phyloP scores from a whole-genome alignment of 2,797 vertebrate species.

The Scyliorhinus canicula region DNA sequence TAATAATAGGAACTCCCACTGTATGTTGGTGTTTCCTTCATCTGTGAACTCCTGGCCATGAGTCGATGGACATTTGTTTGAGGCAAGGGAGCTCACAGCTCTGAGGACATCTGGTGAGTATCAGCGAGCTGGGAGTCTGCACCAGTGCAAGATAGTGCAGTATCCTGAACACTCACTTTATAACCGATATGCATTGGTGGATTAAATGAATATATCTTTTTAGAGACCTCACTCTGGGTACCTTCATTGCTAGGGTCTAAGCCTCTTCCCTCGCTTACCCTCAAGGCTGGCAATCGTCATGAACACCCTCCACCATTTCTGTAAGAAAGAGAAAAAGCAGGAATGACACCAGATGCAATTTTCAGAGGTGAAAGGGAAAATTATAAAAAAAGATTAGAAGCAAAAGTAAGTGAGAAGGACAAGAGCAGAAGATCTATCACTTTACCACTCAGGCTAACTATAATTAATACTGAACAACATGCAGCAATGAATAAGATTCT shows the following conservation, averaged over 20 bases:
- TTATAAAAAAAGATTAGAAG: background rate
- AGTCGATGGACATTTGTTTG: background rate
- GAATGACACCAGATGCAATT: background rate
- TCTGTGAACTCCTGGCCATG: background rate
- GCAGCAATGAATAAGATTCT: slow-evolving; percentile 28
- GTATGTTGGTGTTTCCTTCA: background rate
- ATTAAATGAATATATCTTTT: too few relatives aligned
- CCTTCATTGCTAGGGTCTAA: too few relatives aligned
- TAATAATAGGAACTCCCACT: background rate
- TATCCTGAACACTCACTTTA: background rate
- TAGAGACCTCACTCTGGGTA: background rate
- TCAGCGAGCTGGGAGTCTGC: background rate
- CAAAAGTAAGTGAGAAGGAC: background rate
- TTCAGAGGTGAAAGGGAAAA: background rate
- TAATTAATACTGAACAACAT: slow-evolving; percentile 30
- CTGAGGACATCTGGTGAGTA: background rate
- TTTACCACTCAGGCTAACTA: background rate
- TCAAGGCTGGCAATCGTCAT: background rate
- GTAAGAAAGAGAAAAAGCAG: background rate
- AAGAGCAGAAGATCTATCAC: background rate
- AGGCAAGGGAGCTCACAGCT: background rate
- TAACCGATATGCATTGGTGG: background rate
- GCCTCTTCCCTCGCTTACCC: background rate
- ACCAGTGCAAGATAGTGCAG: background rate
- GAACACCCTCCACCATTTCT: background rate